Percentiles rank a stretch among this genome's conserved stretches.
Evolutionary conservation across 1,140 invertebrate genomes (phyloP).

Genomic region (Hyposmocoma kahamanoa): DNA sequence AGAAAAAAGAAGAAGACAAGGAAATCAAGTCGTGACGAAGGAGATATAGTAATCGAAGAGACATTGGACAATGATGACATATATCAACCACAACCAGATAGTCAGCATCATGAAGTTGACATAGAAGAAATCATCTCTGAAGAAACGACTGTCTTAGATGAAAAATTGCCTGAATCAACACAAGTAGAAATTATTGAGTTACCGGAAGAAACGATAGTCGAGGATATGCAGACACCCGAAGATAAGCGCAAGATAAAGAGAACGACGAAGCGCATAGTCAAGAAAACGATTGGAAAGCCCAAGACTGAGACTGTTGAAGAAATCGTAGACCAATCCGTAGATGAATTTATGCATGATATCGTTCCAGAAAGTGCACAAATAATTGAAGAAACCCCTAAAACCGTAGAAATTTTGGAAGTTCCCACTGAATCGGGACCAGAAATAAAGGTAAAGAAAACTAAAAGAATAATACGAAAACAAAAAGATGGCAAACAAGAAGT

Average conservation of each 20-base stretch:
- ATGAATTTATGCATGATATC: constrained; percentile 21
- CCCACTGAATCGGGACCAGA: constrained; percentile 15
- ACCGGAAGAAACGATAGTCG: constrained; percentile 19
- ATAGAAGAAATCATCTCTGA: constrained; percentile 60
- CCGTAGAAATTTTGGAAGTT: constrained; percentile 10
- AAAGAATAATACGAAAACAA: constrained; percentile 22
- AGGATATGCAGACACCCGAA: constrained; percentile 14
- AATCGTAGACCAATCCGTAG: constrained; percentile 34
- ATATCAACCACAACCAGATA: constrained; percentile 10
- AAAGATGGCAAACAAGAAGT: constrained; percentile 35
- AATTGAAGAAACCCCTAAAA: constrained; percentile 15
- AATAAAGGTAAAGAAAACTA: constrained; percentile 24
- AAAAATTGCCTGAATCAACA: constrained; percentile 48
- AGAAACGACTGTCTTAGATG: constrained; percentile 21
- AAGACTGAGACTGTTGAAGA: constrained; percentile 41
- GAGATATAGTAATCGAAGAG: constrained; percentile 69
- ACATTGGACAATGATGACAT: constrained; percentile 57
- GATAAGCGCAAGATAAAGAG: constrained; percentile 17
- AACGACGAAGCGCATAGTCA: constrained; percentile 36
- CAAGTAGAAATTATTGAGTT: constrained; percentile 49
- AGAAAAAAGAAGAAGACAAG: constrained; percentile 51
- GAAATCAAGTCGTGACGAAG: constrained; percentile 25
- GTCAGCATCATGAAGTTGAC: constrained; percentile 31
- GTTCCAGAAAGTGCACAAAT: constrained; percentile 8
- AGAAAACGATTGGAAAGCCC: constrained; percentile 32